A percentile compares a stretch with the other conserved stretches of the same genome.
phyloP scores from a whole-genome alignment of 2,888 invertebrate genomes.

The Muschampia staudingeri region DNA sequence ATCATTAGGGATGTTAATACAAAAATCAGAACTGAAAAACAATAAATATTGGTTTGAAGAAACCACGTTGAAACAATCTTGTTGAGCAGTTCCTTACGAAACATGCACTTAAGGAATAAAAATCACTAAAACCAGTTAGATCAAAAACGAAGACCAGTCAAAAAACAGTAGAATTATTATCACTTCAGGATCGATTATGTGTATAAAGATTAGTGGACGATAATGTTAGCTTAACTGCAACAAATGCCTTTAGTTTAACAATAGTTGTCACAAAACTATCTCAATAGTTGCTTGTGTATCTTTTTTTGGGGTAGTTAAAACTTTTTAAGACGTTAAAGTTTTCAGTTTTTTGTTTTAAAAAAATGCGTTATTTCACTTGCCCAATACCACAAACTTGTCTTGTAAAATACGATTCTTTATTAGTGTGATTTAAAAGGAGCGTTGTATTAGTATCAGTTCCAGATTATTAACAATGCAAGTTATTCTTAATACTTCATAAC shows the following conservation, averaged over 20 bases:
- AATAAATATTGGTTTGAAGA: conserved; percentile 15
- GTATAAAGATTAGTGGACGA: neutral
- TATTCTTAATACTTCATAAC: neutral
- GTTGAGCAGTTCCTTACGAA: neutral
- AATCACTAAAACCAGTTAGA: neutral
- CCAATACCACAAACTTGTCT: neutral
- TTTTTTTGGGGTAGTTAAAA: neutral
- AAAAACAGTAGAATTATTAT: neutral
- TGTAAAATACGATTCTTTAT: conserved; percentile 38
- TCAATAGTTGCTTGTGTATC: conserved; percentile 1
- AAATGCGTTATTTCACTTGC: neutral
- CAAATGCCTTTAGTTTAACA: conserved; percentile 9
- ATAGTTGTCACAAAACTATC: conserved; percentile 24
- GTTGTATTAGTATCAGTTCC: conserved; percentile 42
- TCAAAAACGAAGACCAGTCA: neutral
- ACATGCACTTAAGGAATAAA: neutral
- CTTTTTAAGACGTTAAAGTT: neutral
- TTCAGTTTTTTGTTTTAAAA: neutral
- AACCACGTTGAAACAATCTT: neutral
- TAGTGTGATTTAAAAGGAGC: conserved; percentile 34
- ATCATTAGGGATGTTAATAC: conserved; percentile 35
- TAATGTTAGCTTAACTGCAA: neutral
- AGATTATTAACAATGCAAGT: conserved; percentile 17
- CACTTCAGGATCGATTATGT: neutral
- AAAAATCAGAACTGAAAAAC: conserved; percentile 25